Conservation (phyloP, 2,888 invertebrate genomes). For the Germaria angustata region DNA sequence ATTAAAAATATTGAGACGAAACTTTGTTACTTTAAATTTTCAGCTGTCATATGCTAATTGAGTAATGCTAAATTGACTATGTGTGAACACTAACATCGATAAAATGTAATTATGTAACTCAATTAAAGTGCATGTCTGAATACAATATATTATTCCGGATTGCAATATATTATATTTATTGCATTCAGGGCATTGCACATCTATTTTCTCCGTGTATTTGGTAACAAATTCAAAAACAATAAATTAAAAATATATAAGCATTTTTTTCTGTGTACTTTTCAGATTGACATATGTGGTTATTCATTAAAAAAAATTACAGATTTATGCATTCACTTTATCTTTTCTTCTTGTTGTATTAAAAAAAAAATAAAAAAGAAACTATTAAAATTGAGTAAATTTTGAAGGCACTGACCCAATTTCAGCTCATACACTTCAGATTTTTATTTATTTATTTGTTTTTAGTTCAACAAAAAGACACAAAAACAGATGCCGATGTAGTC, state of each 20-base stretch:
- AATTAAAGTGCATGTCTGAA: too few species aligned
- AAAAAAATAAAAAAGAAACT: background rate
- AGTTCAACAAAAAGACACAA: background rate
- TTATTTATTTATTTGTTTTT: background rate
- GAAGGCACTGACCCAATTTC: constrained; percentile 34
- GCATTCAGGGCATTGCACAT: too few species aligned
- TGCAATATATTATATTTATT: too few species aligned
- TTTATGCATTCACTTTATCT: background rate
- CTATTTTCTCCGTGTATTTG: too few species aligned
- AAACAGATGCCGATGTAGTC: constrained; percentile 47
- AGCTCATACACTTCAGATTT: constrained; percentile 9
- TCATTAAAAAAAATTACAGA: background rate
- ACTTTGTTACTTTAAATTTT: too few species aligned
- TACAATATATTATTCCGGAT: too few species aligned
- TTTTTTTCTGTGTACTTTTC: background rate
- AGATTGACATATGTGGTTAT: background rate
- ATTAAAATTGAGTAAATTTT: constrained; percentile 6
- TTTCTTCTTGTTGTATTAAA: background rate
- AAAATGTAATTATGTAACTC: too few species aligned
- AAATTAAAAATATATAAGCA: background rate
- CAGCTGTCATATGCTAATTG: too few species aligned
- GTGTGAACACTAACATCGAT: too few species aligned
- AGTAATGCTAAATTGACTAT: too few species aligned
- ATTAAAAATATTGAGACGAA: too few species aligned
- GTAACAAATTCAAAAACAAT: too few species aligned